Evolutionary conservation across 2,888 invertebrate genomes (phyloP).

Genomic region (Protonemura montana): DNA sequence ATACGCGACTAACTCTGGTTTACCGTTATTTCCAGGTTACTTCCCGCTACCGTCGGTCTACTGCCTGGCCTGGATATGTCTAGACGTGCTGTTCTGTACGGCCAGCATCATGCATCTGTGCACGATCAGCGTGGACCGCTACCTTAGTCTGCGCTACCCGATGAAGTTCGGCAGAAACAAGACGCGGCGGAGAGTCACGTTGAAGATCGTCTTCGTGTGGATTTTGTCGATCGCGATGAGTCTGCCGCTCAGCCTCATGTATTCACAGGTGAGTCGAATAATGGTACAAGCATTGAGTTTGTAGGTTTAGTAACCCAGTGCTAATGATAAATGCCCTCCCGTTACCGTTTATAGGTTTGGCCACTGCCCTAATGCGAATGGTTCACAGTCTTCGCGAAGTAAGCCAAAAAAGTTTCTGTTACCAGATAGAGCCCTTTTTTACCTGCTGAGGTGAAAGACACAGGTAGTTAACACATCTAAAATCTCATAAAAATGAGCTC

Average conservation of each 20-base stretch:
- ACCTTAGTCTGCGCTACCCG: slow-evolving; percentile 88
- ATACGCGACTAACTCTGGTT: too few species aligned
- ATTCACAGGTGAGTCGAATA: slow-evolving; percentile 73
- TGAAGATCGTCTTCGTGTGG: slow-evolving; percentile 96
- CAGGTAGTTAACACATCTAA: too few species aligned
- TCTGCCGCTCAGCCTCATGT: slow-evolving; percentile 86
- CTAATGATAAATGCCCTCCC: too few species aligned
- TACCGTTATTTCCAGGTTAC: slow-evolving; percentile 67
- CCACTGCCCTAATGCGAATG: too few species aligned
- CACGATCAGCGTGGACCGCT: slow-evolving; percentile 95
- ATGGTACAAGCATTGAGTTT: too few species aligned
- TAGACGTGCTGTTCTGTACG: slow-evolving; percentile 95
- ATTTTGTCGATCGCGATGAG: slow-evolving; percentile 91
- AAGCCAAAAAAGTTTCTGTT: too few species aligned
- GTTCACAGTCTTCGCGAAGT: too few species aligned
- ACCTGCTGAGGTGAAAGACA: too few species aligned
- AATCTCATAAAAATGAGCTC: too few species aligned
- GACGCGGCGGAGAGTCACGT: slow-evolving; percentile 80
- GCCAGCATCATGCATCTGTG: slow-evolving; percentile 97
- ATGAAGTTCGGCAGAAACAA: slow-evolving; percentile 93
- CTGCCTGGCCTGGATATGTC: slow-evolving; percentile 93
- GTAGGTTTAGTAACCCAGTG: too few species aligned
- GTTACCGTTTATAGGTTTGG: too few species aligned
- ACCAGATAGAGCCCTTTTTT: too few species aligned
- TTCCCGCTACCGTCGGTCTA: slow-evolving; percentile 83